Evolutionary conservation across 2,113 vertebrate species (phyloP).

Genomic region (Centropus bengalensis): DNA sequence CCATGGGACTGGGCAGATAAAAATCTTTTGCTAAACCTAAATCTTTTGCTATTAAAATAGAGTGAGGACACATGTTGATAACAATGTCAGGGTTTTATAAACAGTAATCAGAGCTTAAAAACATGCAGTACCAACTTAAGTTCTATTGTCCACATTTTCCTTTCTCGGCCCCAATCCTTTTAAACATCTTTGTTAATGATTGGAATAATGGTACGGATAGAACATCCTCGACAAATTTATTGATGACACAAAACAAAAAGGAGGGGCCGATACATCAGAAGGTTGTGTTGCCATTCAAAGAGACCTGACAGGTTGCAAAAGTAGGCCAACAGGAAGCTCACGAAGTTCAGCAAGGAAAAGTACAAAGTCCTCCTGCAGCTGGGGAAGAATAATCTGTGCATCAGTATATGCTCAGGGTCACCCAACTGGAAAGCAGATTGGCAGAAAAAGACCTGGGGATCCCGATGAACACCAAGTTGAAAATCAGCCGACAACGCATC

Average conservation of each 20-base stretch:
- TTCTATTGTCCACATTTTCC: background rate
- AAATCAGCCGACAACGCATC: background rate
- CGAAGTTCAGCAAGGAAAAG: background rate
- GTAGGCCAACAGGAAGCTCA: background rate
- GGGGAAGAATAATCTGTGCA: background rate
- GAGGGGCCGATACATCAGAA: background rate
- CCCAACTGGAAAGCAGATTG: background rate
- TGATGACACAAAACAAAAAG: background rate
- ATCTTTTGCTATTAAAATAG: background rate
- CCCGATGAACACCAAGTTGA: background rate
- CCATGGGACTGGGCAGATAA: background rate
- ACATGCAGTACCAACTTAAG: background rate
- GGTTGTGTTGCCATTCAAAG: background rate
- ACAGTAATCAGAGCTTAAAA: background rate
- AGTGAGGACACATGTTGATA: background rate
- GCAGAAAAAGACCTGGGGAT: background rate
- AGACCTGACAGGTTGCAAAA: background rate
- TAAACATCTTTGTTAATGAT: background rate
- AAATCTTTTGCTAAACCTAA: background rate
- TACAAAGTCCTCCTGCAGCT: background rate
- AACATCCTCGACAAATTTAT: background rate
- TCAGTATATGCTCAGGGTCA: background rate
- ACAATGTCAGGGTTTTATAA: background rate
- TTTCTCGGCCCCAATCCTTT: background rate
- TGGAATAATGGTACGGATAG: background rate